Evolutionary conservation across 2,797 vertebrate species (phyloP).

Genomic region (Selene dorsalis): DNA sequence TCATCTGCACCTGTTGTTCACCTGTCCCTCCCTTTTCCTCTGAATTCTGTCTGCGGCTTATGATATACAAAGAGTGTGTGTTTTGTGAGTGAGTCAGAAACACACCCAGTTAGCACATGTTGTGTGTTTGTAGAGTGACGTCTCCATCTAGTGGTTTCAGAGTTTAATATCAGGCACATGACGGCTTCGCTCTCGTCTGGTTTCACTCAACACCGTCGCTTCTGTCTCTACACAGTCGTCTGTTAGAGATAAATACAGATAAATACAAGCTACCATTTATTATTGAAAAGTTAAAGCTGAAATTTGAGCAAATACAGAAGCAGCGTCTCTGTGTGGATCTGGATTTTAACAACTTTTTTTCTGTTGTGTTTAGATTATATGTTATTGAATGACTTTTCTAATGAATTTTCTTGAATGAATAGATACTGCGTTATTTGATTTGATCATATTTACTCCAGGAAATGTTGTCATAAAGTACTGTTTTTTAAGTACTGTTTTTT

Average conservation of each 20-base stretch:
- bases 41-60: too few relatives aligned
- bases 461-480: too few relatives aligned
- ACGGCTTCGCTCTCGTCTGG: neutral
- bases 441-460: too few relatives aligned
- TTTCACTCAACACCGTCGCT: neutral
- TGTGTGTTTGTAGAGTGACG: constrained; percentile 21
- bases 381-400: too few relatives aligned
- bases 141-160: constrained; percentile 73
- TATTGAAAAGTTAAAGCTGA: neutral
- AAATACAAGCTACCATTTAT: neutral
- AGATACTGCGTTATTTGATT: too few relatives aligned
- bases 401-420: too few relatives aligned
- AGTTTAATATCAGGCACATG: constrained; percentile 13
- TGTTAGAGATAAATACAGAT: neutral
- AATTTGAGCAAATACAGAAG: neutral
- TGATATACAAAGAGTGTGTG: neutral
- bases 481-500: too few relatives aligned
- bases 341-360: neutral
- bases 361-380: neutral
- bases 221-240: neutral
- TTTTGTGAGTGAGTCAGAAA: neutral
- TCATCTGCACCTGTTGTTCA: too few relatives aligned
- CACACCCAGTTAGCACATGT: neutral
- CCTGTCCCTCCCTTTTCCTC: too few relatives aligned
- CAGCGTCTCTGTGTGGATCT: neutral